Conservation (phyloP, 1,140 invertebrate species). For the Heliothis virescens region DNA sequence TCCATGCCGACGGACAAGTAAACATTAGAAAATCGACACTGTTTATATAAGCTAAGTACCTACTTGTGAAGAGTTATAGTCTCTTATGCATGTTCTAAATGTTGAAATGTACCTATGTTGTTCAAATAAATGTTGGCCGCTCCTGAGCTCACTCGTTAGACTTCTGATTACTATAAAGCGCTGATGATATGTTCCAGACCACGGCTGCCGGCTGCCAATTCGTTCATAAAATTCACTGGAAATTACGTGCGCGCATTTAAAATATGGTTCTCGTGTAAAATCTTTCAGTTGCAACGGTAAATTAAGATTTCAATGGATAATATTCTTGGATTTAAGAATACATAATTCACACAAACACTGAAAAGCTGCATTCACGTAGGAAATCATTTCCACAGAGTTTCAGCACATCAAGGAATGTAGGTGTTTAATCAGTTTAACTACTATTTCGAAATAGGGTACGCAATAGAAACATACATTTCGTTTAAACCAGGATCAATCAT, state of each 20-base stretch:
- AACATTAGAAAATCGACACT: slow-evolving; percentile 57
- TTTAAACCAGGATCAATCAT: no score
- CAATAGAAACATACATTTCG: no score
- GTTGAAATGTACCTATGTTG: slow-evolving; percentile 28
- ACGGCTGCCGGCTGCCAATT: background rate
- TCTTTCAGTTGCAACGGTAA: slow-evolving; percentile 28
- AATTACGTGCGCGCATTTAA: background rate
- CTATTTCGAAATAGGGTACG: no score
- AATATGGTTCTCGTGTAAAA: slow-evolving; percentile 8
- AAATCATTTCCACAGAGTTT: no score
- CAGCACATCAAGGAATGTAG: no score
- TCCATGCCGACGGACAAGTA: slow-evolving; percentile 63
- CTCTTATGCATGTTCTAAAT: background rate
- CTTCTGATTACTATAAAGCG: slow-evolving; percentile 42
- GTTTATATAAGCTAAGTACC: slow-evolving; percentile 29
- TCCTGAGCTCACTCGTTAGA: slow-evolving; percentile 6
- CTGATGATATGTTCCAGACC: slow-evolving; percentile 34
- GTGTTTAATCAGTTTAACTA: no score
- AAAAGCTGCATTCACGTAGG: background rate
- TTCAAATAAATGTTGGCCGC: slow-evolving; percentile 30
- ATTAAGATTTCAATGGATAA: slow-evolving; percentile 4
- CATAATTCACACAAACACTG: background rate
- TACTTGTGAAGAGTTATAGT: slow-evolving; percentile 37
- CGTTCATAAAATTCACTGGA: slow-evolving; percentile 3
- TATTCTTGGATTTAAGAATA: background rate